phyloP scores from a whole-genome alignment of 2,888 invertebrate genomes.

The Leptothorax acervorum region DNA sequence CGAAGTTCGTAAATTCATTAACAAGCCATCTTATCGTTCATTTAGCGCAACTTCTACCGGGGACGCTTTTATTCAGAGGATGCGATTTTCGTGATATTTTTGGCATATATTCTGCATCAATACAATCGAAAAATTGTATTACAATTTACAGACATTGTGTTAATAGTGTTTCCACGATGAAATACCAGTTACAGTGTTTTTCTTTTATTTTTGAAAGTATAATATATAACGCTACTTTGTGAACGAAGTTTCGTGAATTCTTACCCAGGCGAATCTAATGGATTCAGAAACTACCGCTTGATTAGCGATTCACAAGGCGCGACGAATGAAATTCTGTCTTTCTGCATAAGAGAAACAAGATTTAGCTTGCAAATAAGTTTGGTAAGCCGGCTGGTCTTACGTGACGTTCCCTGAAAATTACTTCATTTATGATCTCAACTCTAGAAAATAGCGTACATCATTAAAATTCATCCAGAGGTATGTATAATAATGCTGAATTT shows the following conservation, averaged over 20 bases:
- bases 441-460: not conserved
- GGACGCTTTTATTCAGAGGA: not conserved
- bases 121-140: not conserved
- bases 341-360: conserved; percentile 29
- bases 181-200: not conserved
- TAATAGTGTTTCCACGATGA: not conserved
- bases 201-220: not conserved
- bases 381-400: conserved; percentile 18
- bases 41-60: not conserved
- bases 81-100: not conserved
- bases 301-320: conserved; percentile 33
- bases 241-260: not conserved
- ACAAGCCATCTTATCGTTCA: conserved; percentile 10
- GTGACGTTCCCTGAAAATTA: conserved; percentile 29
- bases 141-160: not conserved
- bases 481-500: conserved; percentile 13
- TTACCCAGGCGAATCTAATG: not conserved
- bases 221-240: not conserved
- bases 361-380: conserved; percentile 51
- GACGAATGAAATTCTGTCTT: conserved; percentile 37
- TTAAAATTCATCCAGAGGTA: conserved; percentile 21
- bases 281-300: conserved; percentile 33
- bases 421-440: conserved; percentile 9
- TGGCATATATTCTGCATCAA: not conserved
- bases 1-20: conserved; percentile 29